Base-by-base conservation (phyloP, 2,888 invertebrate genomes). In the Drosophila buzzatii region DNA sequence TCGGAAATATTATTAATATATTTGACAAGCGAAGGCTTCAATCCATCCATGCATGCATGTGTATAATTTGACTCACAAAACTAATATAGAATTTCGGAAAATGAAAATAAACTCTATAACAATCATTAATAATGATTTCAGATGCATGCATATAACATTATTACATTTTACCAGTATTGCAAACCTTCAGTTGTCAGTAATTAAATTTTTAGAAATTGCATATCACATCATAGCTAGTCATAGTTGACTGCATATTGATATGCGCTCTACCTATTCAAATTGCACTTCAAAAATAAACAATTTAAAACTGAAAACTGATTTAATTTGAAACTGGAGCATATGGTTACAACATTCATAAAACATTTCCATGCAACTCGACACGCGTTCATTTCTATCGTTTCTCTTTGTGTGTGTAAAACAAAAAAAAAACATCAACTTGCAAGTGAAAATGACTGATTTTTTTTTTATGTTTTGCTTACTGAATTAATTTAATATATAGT, bases 401-500 rank as follows among this genome's bases (percentile, higher is more conserved):
- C 35, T 18, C 20, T 18, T 27, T 47, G 39, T 39, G 39, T 37
- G 47, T 31, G 47, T 31, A 9, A 31, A 51, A 27, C 16, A 16
- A 35, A 65, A 16, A 35, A 65, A 41, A 45, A 23, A 58, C 37
- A 53, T 44, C 23, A 51, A 31, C 14, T 44, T n/a, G 14, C 18
- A 27, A 16, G 23, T 16, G 37, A 37, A 67, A 35, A 31, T 41
- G 31, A 37, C 27, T 71, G 59, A 33, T 33, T n/a, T 31, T 9
- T 4, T 9, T 10, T 31, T 49, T 31, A 10, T n/a, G 12, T 35
- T 35, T n/a, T 61, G 45, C 44, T 39, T 39, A 23, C 53, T 23
- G 63, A 70, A 70, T 71, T 52, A 71, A 82, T 76, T 82, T 85
- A 77, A 82, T 82, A 82, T 82, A 35, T 41, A 73, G 73, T 73